phyloP scores from a whole-genome alignment of 2,888 invertebrate genomes.

The Neoscelio sp. region DNA sequence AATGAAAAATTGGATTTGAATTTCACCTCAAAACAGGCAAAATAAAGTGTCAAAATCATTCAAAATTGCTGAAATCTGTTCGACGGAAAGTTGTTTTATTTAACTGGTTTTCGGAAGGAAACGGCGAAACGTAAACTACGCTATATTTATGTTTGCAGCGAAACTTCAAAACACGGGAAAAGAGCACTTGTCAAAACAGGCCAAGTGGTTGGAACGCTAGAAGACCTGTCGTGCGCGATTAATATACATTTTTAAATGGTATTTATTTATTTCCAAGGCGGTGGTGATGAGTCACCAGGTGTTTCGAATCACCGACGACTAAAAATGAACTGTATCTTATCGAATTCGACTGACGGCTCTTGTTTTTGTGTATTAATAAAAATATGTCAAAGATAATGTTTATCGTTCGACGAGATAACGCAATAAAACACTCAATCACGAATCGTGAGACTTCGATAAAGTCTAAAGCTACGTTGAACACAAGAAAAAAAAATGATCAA shows the following conservation, averaged over 20 bases:
- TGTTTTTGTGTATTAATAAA: slow-evolving; percentile 10
- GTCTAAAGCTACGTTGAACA: background rate
- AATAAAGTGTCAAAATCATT: no score
- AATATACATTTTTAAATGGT: slow-evolving; percentile 13
- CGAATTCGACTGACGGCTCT: background rate
- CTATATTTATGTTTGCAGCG: slow-evolving; percentile 14
- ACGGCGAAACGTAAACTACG: slow-evolving; percentile 13
- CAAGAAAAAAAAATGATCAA: slow-evolving; percentile 21
- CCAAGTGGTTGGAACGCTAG: slow-evolving; percentile 31
- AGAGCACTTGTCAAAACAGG: slow-evolving; percentile 41
- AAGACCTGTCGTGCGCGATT: background rate
- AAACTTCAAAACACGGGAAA: slow-evolving; percentile 28
- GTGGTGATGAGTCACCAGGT: background rate
- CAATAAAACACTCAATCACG: slow-evolving; percentile 34
- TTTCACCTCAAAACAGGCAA: no score
- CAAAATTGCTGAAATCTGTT: no score
- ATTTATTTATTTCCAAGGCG: background rate
- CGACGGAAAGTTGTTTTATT: no score
- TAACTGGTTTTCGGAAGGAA: background rate
- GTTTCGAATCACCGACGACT: background rate
- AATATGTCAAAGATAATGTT: slow-evolving; percentile 27
- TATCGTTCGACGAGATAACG: no score
- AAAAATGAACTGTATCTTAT: background rate
- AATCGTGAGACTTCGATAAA: slow-evolving; percentile 12
- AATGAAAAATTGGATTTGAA: no score